Evolutionary conservation across 2,113 vertebrate genomes (phyloP), one percentile per base, ranked within the genome.

Genomic region (Dasypus novemcinctus): DNA sequence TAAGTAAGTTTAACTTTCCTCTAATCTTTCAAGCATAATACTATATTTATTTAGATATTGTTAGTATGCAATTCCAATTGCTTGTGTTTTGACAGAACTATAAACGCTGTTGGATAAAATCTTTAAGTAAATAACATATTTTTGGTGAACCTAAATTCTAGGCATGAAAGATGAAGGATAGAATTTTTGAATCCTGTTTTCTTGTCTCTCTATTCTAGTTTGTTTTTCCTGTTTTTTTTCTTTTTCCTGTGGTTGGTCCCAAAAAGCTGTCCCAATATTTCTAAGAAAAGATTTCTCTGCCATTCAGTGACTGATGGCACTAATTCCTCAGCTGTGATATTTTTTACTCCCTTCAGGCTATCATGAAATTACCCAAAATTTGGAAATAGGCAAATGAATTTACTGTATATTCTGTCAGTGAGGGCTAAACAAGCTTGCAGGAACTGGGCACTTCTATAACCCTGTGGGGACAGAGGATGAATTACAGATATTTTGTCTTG

Each of bases 41-140:
- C 72, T 90, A 0, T 88, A 82, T 93, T 91, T 96, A 91, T 87
- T 92, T 46, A 72, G 83, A 83, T 71, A 54, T 31, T 43, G 31
- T 96, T 90, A 91, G 49, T 59, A 33, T 76, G 38, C 29, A 72
- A 54, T 92, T 91, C 33, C 52, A 21, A 81, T 87, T 90, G 46
- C 57, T 41, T 92, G 89, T 43, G 52, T 83, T 96, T 96, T 97
- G 92, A 96, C 80, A 93, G 84, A 87, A 72, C 54, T 90, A 61
- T 83, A 95, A 94, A 93, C 14, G 66, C 15, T 29, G 27, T 49
- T 81, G 71, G 41, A 83, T 94, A 81, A 92, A 95, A 90, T 94
- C 25, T 79, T 59, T 72, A 90, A 91, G 87, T 33, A 84, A 87
- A 87, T 90, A 93, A 38, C 31, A 54, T 89, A 52, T 41, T 91